These are phyloP conservation scores for Ranitomeya variabilis DNA, from an alignment of 2,113 vertebrate genomes.

Conservation along the genomic window DNA sequence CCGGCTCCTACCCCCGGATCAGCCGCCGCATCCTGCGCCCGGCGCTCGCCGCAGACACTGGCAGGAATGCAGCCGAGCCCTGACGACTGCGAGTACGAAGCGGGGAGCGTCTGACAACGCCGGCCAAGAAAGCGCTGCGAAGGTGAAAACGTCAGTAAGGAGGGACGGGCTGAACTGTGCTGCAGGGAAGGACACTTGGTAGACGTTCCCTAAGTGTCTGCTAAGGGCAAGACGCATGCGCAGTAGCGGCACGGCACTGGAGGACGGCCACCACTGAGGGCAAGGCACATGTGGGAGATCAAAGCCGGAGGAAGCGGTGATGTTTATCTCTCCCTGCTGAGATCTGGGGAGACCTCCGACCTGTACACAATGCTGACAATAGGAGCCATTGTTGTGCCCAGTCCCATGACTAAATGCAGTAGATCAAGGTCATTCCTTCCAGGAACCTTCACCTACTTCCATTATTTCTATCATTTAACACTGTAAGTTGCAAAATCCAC, in stretches of 20 bases:
- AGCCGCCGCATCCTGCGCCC: constrained; percentile 18
- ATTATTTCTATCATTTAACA: no score
- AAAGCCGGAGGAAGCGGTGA: neutral
- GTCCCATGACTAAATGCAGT: no score
- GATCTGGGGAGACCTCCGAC: neutral
- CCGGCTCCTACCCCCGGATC: neutral
- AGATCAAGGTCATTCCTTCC: no score
- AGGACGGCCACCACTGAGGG: constrained; percentile 9
- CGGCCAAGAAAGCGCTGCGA: neutral
- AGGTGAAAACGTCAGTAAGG: neutral
- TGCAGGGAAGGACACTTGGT: constrained; percentile 8
- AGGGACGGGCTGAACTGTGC: neutral
- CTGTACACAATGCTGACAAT: neutral
- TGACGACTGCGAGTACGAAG: constrained; percentile 1
- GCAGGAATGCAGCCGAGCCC: constrained; percentile 40
- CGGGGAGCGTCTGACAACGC: constrained; percentile 37
- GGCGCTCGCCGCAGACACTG: constrained; percentile 25
- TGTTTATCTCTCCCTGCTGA: constrained; percentile 7
- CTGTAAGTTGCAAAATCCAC: no score
- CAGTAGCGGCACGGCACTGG: neutral
- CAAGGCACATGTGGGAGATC: constrained; percentile 4
- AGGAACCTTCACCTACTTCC: no score
- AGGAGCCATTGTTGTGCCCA: neutral
- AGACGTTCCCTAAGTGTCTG: constrained; percentile 13
- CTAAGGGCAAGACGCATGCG: constrained; percentile 41